These are phyloP conservation scores for Limnephilus lunatus DNA, from an alignment of 2,888 invertebrate species.

Conservation along the genomic window DNA sequence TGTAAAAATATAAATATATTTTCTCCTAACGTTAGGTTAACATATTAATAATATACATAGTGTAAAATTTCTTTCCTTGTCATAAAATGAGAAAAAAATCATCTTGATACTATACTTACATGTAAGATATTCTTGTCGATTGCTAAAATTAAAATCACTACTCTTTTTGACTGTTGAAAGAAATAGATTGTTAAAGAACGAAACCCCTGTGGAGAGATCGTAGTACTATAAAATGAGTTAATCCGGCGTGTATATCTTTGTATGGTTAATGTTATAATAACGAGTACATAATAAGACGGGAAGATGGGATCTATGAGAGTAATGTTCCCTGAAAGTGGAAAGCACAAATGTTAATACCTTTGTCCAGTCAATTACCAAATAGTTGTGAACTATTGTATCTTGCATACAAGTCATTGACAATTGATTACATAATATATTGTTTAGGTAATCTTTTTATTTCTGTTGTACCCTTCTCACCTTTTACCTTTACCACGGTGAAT, in stretches of 20 bases:
- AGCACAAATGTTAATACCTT: conserved; percentile 17
- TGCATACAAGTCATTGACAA: conserved; percentile 17
- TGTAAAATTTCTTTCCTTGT: conserved; percentile 26
- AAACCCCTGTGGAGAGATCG: background rate
- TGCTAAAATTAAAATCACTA: background rate
- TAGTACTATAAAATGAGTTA: background rate
- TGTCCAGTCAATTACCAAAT: conserved; percentile 22
- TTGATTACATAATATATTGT: background rate
- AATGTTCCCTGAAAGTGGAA: background rate
- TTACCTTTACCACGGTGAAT: background rate
- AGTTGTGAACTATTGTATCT: conserved; percentile 12
- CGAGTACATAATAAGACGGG: too few species aligned
- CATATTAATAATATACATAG: background rate
- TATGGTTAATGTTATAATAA: too few species aligned
- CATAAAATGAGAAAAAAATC: conserved; percentile 12
- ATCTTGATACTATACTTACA: background rate
- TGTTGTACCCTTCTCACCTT: background rate
- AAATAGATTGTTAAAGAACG: background rate
- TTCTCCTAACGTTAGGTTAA: conserved; percentile 18
- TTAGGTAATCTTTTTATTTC: background rate
- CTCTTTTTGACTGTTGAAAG: background rate
- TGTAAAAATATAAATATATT: conserved; percentile 33
- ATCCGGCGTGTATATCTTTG: background rate
- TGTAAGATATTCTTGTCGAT: background rate
- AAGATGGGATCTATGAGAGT: background rate